Conservation (phyloP, 2,797 vertebrate genomes). For the Lycodopsis pacificus region DNA sequence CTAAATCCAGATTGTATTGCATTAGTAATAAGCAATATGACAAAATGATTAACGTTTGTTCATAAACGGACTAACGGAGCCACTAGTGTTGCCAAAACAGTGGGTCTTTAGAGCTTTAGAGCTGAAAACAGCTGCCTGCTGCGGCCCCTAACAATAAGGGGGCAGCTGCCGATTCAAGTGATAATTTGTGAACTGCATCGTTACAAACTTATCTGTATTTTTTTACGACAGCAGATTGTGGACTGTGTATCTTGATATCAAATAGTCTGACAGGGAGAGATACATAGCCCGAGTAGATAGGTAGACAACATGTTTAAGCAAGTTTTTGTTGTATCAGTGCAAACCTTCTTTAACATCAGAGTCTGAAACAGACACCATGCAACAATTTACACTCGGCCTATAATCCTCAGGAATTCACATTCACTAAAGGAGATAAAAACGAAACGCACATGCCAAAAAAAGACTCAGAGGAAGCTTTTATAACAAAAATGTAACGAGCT, state of each 20-base stretch:
- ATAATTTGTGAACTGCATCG: background rate
- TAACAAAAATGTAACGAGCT: constrained; percentile 50
- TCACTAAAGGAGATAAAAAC: constrained; percentile 27
- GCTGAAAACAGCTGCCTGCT: background rate
- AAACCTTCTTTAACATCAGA: constrained; percentile 15
- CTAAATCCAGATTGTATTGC: background rate
- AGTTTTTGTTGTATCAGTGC: background rate
- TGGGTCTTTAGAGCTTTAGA: background rate
- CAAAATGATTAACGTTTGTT: background rate
- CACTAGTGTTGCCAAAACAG: background rate
- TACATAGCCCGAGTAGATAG: background rate
- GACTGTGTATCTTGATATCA: background rate
- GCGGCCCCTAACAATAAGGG: background rate
- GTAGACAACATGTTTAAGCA: no score
- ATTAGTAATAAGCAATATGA: background rate
- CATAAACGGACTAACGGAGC: background rate
- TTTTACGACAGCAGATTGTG: background rate
- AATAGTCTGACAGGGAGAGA: background rate
- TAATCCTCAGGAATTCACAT: constrained; percentile 32
- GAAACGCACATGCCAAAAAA: constrained; percentile 39
- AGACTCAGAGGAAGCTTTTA: constrained; percentile 26
- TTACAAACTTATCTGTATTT: background rate
- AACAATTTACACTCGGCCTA: constrained; percentile 16
- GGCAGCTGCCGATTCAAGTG: background rate
- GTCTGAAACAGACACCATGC: constrained; percentile 6